Base-by-base conservation (phyloP, 2,888 invertebrate species). In the Trachelus stipa region DNA sequence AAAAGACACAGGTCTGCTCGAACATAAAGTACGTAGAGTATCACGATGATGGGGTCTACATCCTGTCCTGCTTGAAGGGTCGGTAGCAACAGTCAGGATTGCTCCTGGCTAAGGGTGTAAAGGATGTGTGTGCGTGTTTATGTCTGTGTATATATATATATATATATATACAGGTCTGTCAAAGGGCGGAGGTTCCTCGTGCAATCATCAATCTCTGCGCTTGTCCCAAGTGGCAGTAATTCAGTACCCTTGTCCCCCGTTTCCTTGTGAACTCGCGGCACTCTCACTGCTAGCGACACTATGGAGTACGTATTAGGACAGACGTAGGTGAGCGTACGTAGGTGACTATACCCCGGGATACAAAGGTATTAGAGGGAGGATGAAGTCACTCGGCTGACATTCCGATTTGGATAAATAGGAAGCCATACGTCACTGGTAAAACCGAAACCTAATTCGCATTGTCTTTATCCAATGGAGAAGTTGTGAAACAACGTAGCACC, bases 181-280 rank as follows among this genome's bases (percentile, higher is more conserved):
- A 56, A 56, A 56, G 56, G 56, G 9, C 56, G 56, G 23, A 56
- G 23, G 56, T 56, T 56, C 56, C 79, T 76, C 71, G 80, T 76
- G 80, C 83, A 85, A 87, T 88, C 89, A 90, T 90, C 90, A 90
- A 90, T 90, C 90, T 90, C 86, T 83, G 79, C 83, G 85, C 83
- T 89, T 86, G 86, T 87, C 82, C 81, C 86, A 85, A 87, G 86
- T 89, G 87, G 89, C 89, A 87, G 87, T 90, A 90, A 90, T 90
- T 90, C 89, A 89, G 87, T 85, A 87, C 89, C 87, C 89, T 87
- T 89, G 90, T 89, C 87, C 87, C 84, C 81, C 77, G 80, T 82
- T 83, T 83, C 83, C 86, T 82, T 83, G 85, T 85, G 84, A 83
- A 80, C 74, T 56, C 80, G 76, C 73, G 79, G 73, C 76, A 34